phyloP scores from a whole-genome alignment of 2,888 invertebrate genomes.

The Loripinus fragilis region DNA sequence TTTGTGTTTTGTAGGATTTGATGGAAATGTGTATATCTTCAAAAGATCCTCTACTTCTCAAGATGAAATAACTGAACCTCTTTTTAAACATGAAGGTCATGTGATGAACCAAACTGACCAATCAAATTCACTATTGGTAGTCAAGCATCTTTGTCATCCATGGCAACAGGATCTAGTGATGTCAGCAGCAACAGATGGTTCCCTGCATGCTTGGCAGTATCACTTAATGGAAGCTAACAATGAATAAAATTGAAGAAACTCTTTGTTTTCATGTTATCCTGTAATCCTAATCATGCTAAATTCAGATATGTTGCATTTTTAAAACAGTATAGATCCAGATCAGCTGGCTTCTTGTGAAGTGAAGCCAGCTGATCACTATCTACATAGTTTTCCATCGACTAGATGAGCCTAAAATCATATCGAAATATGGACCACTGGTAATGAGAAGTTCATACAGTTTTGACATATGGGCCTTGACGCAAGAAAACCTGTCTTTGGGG shows the following conservation, averaged over 20 bases:
- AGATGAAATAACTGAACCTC: constrained; percentile 40
- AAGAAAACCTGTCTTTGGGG: too few relatives aligned
- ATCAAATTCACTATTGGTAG: constrained; percentile 45
- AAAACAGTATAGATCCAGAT: too few relatives aligned
- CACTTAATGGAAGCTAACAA: not conserved
- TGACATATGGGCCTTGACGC: too few relatives aligned
- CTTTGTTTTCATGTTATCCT: too few relatives aligned
- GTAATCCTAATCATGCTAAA: too few relatives aligned
- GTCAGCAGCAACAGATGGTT: constrained; percentile 63
- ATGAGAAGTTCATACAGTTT: too few relatives aligned
- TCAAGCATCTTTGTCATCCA: constrained; percentile 62
- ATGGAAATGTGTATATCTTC: constrained; percentile 61
- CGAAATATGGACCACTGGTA: too few relatives aligned
- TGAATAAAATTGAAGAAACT: not conserved
- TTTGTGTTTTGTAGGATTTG: constrained; percentile 57
- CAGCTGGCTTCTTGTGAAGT: too few relatives aligned
- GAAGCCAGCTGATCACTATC: too few relatives aligned
- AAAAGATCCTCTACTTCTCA: not conserved
- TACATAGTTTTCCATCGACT: too few relatives aligned
- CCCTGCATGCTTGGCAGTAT: constrained; percentile 68
- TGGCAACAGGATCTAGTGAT: constrained; percentile 56
- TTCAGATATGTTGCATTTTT: too few relatives aligned
- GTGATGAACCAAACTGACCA: constrained; percentile 52
- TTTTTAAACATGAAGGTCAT: constrained; percentile 68
- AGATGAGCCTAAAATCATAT: too few relatives aligned